A percentile compares a stretch with the other conserved stretches of the same genome.
Evolutionary conservation across 2,888 invertebrate species (phyloP).

Genomic region (Pilophorus perplexus): DNA sequence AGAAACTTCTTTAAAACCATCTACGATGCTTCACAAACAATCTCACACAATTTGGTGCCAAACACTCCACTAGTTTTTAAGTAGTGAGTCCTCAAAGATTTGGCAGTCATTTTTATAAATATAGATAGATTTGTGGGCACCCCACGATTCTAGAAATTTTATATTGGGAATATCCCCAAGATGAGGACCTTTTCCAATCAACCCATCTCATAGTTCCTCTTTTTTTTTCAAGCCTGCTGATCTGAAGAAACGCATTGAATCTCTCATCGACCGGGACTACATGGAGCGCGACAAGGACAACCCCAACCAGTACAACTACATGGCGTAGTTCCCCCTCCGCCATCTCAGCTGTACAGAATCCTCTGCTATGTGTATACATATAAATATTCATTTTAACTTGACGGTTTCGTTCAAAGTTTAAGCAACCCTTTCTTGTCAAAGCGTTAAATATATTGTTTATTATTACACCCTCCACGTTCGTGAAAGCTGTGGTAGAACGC

Average conservation of each 20-base stretch:
- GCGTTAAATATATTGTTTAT: constrained; percentile 11
- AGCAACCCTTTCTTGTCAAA: constrained; percentile 14
- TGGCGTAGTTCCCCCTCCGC: constrained; percentile 66
- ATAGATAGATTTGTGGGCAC: too few species aligned
- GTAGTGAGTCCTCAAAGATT: too few species aligned
- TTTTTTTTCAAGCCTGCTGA: too few species aligned
- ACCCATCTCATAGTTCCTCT: too few species aligned
- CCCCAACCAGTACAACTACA: constrained; percentile 97
- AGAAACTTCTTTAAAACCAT: too few species aligned
- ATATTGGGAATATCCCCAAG: too few species aligned
- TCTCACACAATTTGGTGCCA: too few species aligned
- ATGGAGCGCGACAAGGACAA: constrained; percentile 99
- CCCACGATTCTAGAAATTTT: too few species aligned
- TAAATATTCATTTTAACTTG: constrained; percentile 19
- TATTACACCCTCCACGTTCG: background rate
- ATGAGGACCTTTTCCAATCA: too few species aligned
- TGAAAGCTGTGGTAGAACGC: constrained; percentile 1
- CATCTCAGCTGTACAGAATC: constrained; percentile 25
- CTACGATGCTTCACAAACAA: too few species aligned
- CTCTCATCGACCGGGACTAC: constrained; percentile 97
- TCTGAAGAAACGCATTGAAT: constrained; percentile 97
- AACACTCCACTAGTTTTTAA: too few species aligned
- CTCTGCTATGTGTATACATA: constrained; percentile 18
- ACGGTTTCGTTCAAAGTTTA: constrained; percentile 11
- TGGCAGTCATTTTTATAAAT: too few species aligned